Evolutionary conservation across 2,888 invertebrate genomes (phyloP), one percentile per base, ranked within the genome.

Genomic region (Chydorus sphaericus): DNA sequence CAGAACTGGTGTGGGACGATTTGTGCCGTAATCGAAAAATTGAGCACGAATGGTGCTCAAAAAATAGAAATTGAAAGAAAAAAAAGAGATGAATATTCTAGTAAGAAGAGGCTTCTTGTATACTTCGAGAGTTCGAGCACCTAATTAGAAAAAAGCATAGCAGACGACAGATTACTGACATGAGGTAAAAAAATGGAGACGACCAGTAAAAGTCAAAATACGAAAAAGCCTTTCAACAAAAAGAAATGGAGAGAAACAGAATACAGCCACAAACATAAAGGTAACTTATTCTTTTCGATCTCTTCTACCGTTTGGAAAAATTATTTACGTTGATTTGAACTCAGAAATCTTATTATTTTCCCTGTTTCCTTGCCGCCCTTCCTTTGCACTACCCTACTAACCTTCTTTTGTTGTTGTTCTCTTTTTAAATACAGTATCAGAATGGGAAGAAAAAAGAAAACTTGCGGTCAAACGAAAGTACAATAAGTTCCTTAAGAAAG

Each of bases 191-290:
- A 33, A 53, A 36, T 53, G 28, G 37, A 23, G 11, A 1, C 30
- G 29, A 38, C 18, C 10, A 28, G 8, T 26, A 11, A 8, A 37
- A 28, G 20, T 37, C 14, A n/a, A 33, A 36, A 20, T 20, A 16
- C 20, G 23, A 79, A 78, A 62, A 80, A 77, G 65, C 75, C 75
- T 0, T 83, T 83, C 65, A 78, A 83, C 62, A 83, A 83, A 64
- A 81, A 79, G 60, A 71, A 74, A 28, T 83, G 81, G 65, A 72
- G 82, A 33, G 62, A 80, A 33, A 75, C 81, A 62, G 81, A 80
- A 63, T 83, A 82, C 64, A 82, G 81, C 63, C 80, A 81, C 55
- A 81, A 82, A 64, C 80, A 78, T 60, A 81, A 81, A 68, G 62
- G 71, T 72, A 64, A 57, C 62, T 8, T 8, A 33, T 11, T n/a